Evolutionary conservation across 2,888 invertebrate genomes (phyloP).

Genomic region (Caenorhabditis becei): DNA sequence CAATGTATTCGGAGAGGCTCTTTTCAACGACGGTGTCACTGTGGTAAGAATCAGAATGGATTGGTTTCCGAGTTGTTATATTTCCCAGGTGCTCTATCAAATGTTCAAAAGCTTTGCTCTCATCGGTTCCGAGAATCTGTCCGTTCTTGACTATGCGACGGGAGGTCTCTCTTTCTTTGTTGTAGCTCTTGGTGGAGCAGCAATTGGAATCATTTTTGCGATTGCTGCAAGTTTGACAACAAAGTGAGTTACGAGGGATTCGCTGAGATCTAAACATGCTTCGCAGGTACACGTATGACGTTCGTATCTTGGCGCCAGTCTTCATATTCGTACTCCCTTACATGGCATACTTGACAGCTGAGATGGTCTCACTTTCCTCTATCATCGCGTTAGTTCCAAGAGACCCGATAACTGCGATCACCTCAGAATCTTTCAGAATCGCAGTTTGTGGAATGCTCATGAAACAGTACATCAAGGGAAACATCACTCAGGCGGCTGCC

Average conservation of each 20-base stretch:
- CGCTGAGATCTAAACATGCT: too few relatives aligned
- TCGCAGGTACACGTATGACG: constrained; percentile 92
- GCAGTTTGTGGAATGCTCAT: constrained; percentile 98
- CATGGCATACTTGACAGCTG: constrained; percentile 95
- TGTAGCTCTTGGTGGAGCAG: constrained; percentile 78
- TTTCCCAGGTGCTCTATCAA: constrained; percentile 75
- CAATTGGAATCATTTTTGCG: constrained; percentile 80
- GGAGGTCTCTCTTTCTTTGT: constrained; percentile 77
- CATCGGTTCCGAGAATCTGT: constrained; percentile 75
- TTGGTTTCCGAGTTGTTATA: too few relatives aligned
- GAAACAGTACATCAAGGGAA: constrained; percentile 98
- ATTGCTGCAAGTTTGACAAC: constrained; percentile 74
- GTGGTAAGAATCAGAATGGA: too few relatives aligned
- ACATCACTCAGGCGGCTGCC: constrained; percentile 97
- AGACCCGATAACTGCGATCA: not conserved
- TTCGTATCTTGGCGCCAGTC: constrained; percentile 96
- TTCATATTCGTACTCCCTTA: constrained; percentile 99
- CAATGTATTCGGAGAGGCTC: constrained; percentile 97
- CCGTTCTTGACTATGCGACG: constrained; percentile 53
- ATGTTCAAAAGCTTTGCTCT: constrained; percentile 76
- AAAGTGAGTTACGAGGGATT: too few relatives aligned
- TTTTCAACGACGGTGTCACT: constrained; percentile 97
- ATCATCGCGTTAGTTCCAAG: constrained; percentile 94
- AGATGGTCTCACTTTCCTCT: constrained; percentile 98
- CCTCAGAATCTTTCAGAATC: constrained; percentile 86